Evolutionary conservation across 30 jellyfish, hydroid and myxozoan genomes (phyloP).

Genomic region (Cassiopea andromeda): DNA sequence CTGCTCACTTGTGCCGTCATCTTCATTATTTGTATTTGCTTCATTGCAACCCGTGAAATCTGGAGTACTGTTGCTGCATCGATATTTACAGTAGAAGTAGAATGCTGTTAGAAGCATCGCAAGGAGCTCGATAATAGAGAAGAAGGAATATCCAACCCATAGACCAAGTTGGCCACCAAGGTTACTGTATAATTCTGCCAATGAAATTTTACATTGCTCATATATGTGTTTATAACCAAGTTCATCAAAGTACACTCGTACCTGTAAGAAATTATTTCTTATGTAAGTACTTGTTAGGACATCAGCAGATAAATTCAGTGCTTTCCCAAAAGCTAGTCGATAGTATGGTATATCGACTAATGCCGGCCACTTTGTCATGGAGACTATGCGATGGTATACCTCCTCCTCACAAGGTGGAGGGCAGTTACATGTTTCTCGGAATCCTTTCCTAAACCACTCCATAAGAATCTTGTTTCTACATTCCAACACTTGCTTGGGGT

Average conservation of each 20-base stretch:
- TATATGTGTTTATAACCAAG: conserved; percentile 48
- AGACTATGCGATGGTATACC: conserved; percentile 63
- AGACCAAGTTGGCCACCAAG: conserved; percentile 75
- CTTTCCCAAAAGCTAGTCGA: conserved; percentile 32
- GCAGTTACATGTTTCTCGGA: conserved; percentile 70
- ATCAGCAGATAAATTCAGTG: conserved; percentile 22
- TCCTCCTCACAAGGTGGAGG: conserved; percentile 80
- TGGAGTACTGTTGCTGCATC: not conserved
- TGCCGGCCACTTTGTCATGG: conserved; percentile 77
- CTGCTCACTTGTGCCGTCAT: not conserved
- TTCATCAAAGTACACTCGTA: conserved; percentile 65
- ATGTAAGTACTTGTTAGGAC: conserved; percentile 15
- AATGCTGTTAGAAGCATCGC: conserved; percentile 55
- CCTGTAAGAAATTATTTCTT: conserved; percentile 41
- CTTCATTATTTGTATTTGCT: not conserved
- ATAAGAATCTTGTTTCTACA: conserved; percentile 33
- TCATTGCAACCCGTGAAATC: not conserved
- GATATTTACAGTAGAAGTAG: conserved; percentile 7
- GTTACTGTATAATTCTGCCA: conserved; percentile 60
- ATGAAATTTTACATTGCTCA: conserved; percentile 51
- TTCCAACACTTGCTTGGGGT: conserved; percentile 17
- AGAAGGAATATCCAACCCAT: conserved; percentile 65
- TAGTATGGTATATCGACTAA: conserved; percentile 54
- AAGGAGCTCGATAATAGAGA: conserved; percentile 47
- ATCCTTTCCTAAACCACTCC: conserved; percentile 33